These are phyloP conservation scores for Protodeltote pygarga DNA, from an alignment of 2,888 invertebrate species.

Conservation along the genomic window DNA sequence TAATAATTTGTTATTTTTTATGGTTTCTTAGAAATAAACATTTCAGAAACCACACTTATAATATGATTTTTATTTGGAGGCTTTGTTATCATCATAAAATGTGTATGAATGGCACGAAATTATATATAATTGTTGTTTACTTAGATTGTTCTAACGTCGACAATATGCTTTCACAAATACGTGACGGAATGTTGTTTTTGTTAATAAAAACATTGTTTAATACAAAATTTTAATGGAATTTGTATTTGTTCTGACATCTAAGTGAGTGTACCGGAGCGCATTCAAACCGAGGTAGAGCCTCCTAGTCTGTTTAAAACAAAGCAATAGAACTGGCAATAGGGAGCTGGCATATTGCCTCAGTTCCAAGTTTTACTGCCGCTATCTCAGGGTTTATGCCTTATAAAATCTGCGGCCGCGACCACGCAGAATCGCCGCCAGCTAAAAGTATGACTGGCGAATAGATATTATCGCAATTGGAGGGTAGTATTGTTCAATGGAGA, in stretches of 20 bases:
- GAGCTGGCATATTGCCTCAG: conserved; percentile 80
- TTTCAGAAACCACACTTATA: conserved; percentile 28
- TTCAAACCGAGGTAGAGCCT: conserved; percentile 48
- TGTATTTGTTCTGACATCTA: conserved; percentile 13
- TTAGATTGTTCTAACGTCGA: conserved; percentile 17
- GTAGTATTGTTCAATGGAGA: conserved; percentile 62
- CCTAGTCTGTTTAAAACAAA: conserved; percentile 76
- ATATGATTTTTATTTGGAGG: conserved; percentile 27
- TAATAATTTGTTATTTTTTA: conserved; percentile 55
- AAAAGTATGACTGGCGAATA: conserved; percentile 68
- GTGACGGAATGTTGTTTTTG: conserved; percentile 25
- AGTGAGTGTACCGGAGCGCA: conserved; percentile 13
- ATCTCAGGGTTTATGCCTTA: conserved; percentile 81
- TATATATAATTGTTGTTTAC: conserved; percentile 31
- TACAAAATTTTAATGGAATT: conserved; percentile 14
- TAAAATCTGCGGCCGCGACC: conserved; percentile 75
- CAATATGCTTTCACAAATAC: conserved; percentile 22
- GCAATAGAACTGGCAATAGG: conserved; percentile 71
- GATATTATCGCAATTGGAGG: conserved; percentile 71
- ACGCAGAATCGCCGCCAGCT: conserved; percentile 63
- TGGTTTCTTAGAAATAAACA: conserved; percentile 34
- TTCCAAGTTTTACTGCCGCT: conserved; percentile 79
- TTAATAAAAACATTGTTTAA: conserved; percentile 25
- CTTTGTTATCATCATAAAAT: conserved; percentile 20
- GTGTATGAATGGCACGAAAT: conserved; percentile 15